phyloP scores from a whole-genome alignment of 2,888 invertebrate species.

The Lithophane ornitopus region DNA sequence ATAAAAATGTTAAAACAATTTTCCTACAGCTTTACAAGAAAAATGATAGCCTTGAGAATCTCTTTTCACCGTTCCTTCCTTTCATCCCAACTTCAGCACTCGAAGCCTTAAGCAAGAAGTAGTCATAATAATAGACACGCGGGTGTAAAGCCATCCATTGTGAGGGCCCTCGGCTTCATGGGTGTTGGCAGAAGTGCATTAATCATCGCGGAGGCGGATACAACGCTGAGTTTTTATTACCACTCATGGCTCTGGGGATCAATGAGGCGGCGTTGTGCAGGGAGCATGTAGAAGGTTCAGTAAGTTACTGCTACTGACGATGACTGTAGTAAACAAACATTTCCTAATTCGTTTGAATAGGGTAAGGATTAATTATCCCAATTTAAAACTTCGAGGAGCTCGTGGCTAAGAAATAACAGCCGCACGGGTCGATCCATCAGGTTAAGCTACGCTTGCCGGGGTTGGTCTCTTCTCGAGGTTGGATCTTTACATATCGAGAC shows the following conservation, averaged over 20 bases:
- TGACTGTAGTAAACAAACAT: not conserved
- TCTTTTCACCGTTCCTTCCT: constrained; percentile 6
- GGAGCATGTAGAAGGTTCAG: constrained; percentile 25
- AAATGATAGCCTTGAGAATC: not conserved
- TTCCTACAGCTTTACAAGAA: not conserved
- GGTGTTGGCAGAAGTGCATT: constrained; percentile 69
- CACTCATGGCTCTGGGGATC: constrained; percentile 67
- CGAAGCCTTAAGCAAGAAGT: constrained; percentile 41
- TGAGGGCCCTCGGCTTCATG: constrained; percentile 65
- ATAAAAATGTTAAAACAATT: constrained; percentile 1
- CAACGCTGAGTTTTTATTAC: constrained; percentile 70
- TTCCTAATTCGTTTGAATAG: not conserved
- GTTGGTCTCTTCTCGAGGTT: no score
- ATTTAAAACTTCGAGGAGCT: not conserved
- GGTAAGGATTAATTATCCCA: no score
- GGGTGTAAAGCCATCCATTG: constrained; percentile 68
- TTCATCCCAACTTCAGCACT: constrained; percentile 46
- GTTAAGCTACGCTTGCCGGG: no score
- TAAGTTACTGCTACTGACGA: not conserved
- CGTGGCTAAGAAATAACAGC: no score
- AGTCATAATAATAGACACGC: constrained; percentile 63
- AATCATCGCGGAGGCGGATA: constrained; percentile 68
- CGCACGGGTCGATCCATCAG: no score
- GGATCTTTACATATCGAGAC: no score
- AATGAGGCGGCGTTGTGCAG: constrained; percentile 46